These are phyloP conservation scores for Dynastes tityus DNA, from an alignment of 2,888 invertebrate genomes.

Conservation along the genomic window DNA sequence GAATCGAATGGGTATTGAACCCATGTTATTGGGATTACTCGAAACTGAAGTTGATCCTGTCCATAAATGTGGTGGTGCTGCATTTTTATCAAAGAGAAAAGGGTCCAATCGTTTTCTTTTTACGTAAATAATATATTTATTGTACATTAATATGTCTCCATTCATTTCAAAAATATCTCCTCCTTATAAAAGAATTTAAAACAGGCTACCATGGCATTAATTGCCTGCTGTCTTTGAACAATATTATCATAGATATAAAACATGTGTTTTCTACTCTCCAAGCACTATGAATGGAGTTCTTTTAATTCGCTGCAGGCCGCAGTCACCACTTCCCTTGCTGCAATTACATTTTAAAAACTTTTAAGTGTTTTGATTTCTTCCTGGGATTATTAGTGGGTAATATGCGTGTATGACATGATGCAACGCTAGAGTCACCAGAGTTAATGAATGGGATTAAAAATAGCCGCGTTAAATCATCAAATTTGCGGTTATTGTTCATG, in stretches of 20 bases:
- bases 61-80: too few species aligned
- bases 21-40: too few species aligned
- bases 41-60: too few species aligned
- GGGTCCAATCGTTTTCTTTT: too few species aligned
- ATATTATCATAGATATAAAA: constrained; percentile 49
- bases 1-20: too few species aligned
- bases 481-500: not conserved
- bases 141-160: too few species aligned
- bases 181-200: not conserved
- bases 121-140: too few species aligned
- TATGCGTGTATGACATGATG: not conserved
- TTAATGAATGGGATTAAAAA: constrained; percentile 27
- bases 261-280: constrained; percentile 40
- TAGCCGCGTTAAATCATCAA: constrained; percentile 23
- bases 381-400: constrained; percentile 14
- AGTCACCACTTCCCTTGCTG: constrained; percentile 5
- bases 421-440: not conserved
- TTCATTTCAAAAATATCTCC: too few species aligned
- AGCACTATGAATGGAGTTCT: constrained; percentile 33
- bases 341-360: constrained; percentile 13
- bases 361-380: constrained; percentile 31
- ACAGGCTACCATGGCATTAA: not conserved
- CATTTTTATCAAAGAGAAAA: too few species aligned
- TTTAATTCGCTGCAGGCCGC: constrained; percentile 18
- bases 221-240: constrained; percentile 32